Evolutionary conservation across 2,888 invertebrate genomes (phyloP), one percentile per base, ranked within the genome.

Genomic region (Blastobasis adustella): DNA sequence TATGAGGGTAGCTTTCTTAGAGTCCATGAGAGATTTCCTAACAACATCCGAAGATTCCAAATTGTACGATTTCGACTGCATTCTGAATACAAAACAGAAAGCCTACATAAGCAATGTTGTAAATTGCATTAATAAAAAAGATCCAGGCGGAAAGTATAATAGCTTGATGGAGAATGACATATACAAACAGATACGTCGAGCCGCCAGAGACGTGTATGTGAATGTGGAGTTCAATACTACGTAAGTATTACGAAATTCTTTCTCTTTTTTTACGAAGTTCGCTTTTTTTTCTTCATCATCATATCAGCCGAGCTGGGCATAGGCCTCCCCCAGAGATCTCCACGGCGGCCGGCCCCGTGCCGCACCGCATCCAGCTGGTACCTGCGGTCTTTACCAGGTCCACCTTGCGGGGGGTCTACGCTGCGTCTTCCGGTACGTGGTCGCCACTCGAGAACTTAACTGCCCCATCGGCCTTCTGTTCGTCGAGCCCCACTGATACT

Each of bases 161-260:
- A 49, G 40, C 9, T 37, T 37, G 2, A 5, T 44, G 10, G 54
- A 54, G 36, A 49, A 44, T 37, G 49, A 46, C 4, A 5, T 54
- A 6, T 46, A 43, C 4, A 49, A 37, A 6, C 49, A 49, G n/a
- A 54, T 54, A 9, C 43, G 23, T 5, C 36, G n/a, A 6, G 42
- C 10, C 0, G 46, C 51, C 6, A 36, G n/a, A 2, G 50, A 46
- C 5, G 50, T 46, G 38, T 51, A 37, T 5, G 5, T 54, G 10
- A 49, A 9, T 9, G 48, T 49, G 9, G 37, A 7, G 1, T 51
- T 51, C 45, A 7, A 37, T 10, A 9, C 7, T 1, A 36, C 39
- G 53, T 50, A 43, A 54, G 53, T 53, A n/a, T 23, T 38, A 5
- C 9, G n/a, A n/a, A n/a, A n/a, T 23, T 10, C 5, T 10, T 41